Evolutionary conservation across 2,113 vertebrate genomes (phyloP).

Genomic region (Lates calcarifer): DNA sequence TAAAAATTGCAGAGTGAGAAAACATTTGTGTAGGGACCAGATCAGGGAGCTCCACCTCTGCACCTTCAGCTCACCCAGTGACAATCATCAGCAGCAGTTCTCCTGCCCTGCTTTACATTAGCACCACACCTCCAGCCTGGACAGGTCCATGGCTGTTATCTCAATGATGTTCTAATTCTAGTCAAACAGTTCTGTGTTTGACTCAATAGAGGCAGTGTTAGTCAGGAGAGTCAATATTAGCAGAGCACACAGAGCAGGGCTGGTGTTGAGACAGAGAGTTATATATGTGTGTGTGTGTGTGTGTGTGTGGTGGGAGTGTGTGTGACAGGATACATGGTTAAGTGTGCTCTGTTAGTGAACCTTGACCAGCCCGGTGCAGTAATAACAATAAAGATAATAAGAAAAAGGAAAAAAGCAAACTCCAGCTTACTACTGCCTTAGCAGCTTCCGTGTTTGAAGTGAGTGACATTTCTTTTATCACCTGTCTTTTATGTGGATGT

Average conservation of each 20-base stretch:
- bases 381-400: slow-evolving; percentile 79
- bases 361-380: slow-evolving; percentile 73
- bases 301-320: slow-evolving; percentile 68
- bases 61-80: slow-evolving; percentile 20
- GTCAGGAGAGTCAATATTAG: slow-evolving; percentile 95
- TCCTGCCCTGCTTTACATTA: slow-evolving; percentile 73
- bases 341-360: slow-evolving; percentile 77
- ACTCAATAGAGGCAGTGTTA: slow-evolving; percentile 91
- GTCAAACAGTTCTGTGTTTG: slow-evolving; percentile 88
- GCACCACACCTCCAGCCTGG: slow-evolving; percentile 69
- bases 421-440: slow-evolving; percentile 66
- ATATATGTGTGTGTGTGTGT: slow-evolving; percentile 68
- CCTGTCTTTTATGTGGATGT: slow-evolving; percentile 60
- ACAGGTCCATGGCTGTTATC: slow-evolving; percentile 86
- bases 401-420: slow-evolving; percentile 70
- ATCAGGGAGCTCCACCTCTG: slow-evolving; percentile 61
- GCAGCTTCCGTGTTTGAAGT: slow-evolving; percentile 63
- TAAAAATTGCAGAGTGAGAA: slow-evolving; percentile 60
- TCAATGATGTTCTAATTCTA: slow-evolving; percentile 89
- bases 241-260: slow-evolving; percentile 91
- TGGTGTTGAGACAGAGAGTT: slow-evolving; percentile 83
- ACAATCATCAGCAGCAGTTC: slow-evolving; percentile 40
- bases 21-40: slow-evolving; percentile 63
- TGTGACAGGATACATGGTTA: slow-evolving; percentile 71
- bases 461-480: slow-evolving; percentile 71